A percentile compares a stretch with the other conserved stretches of the same genome.
phyloP scores from a whole-genome alignment of 2,113 vertebrate genomes.

The Tragelaphus buxtoni region DNA sequence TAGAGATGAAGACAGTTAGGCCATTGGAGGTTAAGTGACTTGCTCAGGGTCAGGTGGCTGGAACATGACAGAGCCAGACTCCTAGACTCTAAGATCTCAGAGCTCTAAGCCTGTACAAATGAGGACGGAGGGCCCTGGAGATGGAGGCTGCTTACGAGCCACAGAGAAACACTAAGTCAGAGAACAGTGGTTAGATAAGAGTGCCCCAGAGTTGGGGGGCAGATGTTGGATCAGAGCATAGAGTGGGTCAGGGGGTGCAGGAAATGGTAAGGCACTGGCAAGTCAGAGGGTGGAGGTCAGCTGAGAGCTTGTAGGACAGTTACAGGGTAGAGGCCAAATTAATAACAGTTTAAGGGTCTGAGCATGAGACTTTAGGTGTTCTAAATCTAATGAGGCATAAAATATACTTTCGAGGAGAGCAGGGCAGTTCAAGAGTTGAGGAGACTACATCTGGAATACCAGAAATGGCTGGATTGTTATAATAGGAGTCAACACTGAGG shows the following conservation, averaged over 20 bases:
- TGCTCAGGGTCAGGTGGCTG: background rate
- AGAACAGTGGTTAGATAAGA: background rate
- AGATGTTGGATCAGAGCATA: background rate
- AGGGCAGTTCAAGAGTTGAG: background rate
- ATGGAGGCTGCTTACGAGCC: background rate
- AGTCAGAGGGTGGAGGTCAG: background rate
- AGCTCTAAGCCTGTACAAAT: background rate
- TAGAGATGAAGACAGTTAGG: background rate
- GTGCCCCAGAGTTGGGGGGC: background rate
- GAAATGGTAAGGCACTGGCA: background rate
- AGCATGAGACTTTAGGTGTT: background rate
- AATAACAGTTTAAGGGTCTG: background rate
- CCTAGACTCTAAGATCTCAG: background rate
- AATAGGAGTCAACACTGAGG: background rate
- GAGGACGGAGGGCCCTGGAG: background rate
- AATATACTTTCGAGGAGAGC: background rate
- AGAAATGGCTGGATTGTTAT: background rate
- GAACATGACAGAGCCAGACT: background rate
- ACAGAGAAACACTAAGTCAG: background rate
- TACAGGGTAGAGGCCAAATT: background rate
- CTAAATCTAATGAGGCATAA: background rate
- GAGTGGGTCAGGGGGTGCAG: background rate
- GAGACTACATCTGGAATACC: background rate
- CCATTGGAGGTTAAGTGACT: background rate
- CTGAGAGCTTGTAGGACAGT: background rate